phyloP scores from a whole-genome alignment of 2,797 vertebrate genomes.

The Crenuchus spilurus region DNA sequence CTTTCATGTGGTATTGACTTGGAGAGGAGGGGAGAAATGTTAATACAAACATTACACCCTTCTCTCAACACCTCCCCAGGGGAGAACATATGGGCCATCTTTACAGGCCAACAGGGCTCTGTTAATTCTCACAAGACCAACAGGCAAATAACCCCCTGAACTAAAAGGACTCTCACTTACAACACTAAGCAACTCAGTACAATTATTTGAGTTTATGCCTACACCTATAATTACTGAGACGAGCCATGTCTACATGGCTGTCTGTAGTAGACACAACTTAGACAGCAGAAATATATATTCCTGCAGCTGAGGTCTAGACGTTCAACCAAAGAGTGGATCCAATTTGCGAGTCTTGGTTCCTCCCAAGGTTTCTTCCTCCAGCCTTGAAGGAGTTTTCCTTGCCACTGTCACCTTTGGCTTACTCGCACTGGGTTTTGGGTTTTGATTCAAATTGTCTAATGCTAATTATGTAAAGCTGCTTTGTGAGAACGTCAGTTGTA shows the following conservation, averaged over 20 bases:
- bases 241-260: neutral
- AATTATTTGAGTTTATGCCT: neutral
- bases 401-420: too few species aligned
- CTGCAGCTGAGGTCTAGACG: neutral
- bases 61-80: slow-evolving; percentile 25
- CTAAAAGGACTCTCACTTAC: slow-evolving; percentile 12
- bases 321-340: neutral
- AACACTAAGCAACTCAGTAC: neutral
- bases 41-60: slow-evolving; percentile 10
- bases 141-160: neutral
- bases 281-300: neutral
- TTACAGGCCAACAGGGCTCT: slow-evolving; percentile 31
- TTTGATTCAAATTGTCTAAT: too few species aligned
- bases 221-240: neutral
- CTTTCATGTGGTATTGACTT: slow-evolving; percentile 37
- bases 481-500: too few species aligned
- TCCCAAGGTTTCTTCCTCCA: too few species aligned
- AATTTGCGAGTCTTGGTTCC: too few species aligned
- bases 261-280: neutral
- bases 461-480: too few species aligned
- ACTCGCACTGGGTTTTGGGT: too few species aligned
- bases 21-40: slow-evolving; percentile 15
- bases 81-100: slow-evolving; percentile 37
- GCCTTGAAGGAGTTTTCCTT: too few species aligned
- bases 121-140: slow-evolving; percentile 21